Conservation (phyloP, 2,113 vertebrate species). For the Recurvirostra avosetta region DNA sequence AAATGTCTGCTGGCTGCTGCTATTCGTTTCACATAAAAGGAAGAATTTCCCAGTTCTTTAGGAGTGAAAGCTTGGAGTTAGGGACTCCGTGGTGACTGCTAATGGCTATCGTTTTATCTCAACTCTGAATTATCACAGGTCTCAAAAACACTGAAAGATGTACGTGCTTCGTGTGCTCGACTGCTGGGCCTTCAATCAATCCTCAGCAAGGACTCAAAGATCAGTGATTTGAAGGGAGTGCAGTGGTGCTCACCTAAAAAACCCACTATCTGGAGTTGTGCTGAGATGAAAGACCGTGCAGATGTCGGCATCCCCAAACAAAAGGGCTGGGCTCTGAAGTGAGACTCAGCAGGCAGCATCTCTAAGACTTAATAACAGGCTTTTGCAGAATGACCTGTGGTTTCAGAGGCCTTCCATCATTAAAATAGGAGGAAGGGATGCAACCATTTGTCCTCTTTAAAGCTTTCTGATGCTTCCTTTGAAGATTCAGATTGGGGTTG, state of each 20-base stretch:
- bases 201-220: background rate
- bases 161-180: background rate
- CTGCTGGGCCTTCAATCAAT: background rate
- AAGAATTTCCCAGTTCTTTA: background rate
- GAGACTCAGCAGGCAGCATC: background rate
- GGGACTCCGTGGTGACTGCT: background rate
- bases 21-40: background rate
- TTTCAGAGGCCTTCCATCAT: background rate
- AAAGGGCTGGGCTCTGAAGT: background rate
- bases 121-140: background rate
- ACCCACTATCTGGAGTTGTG: background rate
- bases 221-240: background rate
- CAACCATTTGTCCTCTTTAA: background rate
- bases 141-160: background rate
- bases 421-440: background rate
- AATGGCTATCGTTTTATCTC: background rate
- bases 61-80: background rate
- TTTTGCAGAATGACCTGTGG: background rate
- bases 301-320: background rate
- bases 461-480: background rate
- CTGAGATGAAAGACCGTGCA: background rate
- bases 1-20: background rate
- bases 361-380: background rate
- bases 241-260: background rate
- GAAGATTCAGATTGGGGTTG: background rate